phyloP scores from a whole-genome alignment of 2,113 vertebrate genomes.

The Odobenus rosmarus region DNA sequence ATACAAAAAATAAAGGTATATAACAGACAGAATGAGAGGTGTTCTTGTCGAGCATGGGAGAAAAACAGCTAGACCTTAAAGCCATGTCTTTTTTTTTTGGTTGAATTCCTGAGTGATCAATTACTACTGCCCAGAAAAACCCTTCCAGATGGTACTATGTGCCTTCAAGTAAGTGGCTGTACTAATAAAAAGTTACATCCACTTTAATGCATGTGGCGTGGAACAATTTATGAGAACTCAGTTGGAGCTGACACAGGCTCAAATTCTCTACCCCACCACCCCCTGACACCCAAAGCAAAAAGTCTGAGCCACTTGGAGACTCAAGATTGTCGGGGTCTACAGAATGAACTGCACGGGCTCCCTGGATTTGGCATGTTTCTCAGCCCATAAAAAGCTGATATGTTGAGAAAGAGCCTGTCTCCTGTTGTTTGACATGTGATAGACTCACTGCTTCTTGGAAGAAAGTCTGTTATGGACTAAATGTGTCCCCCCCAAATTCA shows the following conservation, averaged over 20 bases:
- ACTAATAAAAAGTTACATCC: background rate
- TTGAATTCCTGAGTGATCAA: background rate
- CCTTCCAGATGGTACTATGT: background rate
- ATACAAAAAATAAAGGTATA: background rate
- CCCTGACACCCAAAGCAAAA: background rate
- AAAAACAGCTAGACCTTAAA: background rate
- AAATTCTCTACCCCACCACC: background rate
- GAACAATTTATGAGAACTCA: background rate
- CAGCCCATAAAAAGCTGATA: too few relatives aligned
- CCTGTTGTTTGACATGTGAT: too few relatives aligned
- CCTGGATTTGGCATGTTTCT: background rate
- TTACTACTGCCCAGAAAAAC: background rate
- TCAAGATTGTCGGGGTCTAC: background rate
- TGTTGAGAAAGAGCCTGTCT: background rate
- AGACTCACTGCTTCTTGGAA: background rate
- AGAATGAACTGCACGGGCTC: accelerated
- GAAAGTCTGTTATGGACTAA: background rate
- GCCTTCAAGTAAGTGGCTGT: background rate
- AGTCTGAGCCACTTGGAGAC: background rate
- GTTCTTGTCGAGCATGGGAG: background rate
- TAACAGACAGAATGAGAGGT: background rate
- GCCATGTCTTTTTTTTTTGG: background rate
- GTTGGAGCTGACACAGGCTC: background rate
- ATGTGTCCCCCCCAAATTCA: too few relatives aligned
- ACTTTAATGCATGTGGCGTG: too few relatives aligned